Evolutionary conservation across 2,888 invertebrate genomes (phyloP).

Genomic region (Cantharis rustica): DNA sequence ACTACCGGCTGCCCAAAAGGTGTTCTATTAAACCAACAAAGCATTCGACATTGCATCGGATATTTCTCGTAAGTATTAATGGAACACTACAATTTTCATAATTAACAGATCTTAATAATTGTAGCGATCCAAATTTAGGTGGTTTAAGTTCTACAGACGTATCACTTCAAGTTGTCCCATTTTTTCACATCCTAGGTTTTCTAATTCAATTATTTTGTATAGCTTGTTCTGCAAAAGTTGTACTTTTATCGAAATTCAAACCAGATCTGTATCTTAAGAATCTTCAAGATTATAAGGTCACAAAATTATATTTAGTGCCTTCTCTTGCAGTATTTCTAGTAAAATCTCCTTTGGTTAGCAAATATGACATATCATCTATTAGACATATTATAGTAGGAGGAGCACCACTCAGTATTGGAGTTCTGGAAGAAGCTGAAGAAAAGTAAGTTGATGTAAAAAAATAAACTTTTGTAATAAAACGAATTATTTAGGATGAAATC

Average conservation of each 20-base stretch:
- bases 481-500: neutral
- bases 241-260: neutral
- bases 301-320: neutral
- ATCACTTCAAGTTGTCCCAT: neutral
- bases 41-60: neutral
- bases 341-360: neutral
- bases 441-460: neutral
- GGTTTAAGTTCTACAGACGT: neutral
- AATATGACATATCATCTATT: neutral
- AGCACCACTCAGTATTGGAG: constrained; percentile 49
- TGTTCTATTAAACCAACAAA: constrained; percentile 64
- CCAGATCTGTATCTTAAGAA: neutral
- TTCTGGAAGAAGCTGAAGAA: constrained; percentile 60
- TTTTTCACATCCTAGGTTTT: neutral
- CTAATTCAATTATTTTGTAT: neutral
- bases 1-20: constrained; percentile 81
- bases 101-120: neutral
- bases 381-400: neutral
- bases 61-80: neutral
- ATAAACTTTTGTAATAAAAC: no score
- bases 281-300: neutral
- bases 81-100: neutral
- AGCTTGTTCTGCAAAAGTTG: neutral
- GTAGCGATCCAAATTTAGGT: neutral
- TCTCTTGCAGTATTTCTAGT: neutral